These are phyloP conservation scores for Trichonephila clavipes DNA, from an alignment of 1,140 invertebrate species.

Conservation along the genomic window DNA sequence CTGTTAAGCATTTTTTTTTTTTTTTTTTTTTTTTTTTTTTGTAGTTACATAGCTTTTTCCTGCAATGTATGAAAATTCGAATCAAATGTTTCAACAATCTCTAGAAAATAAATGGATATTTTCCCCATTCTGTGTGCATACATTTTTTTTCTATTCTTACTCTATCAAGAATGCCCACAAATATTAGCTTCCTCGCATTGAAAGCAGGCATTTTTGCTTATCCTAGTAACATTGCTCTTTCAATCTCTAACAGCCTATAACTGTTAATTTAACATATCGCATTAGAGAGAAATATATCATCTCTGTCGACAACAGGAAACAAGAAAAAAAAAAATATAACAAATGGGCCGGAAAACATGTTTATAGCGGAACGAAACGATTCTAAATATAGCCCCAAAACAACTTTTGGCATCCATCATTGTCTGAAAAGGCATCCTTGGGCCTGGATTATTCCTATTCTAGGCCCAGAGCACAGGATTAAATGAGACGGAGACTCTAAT, in stretches of 20 bases:
- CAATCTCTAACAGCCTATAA: background rate
- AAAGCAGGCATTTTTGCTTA: too few relatives aligned
- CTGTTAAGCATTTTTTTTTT: too few relatives aligned
- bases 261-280: background rate
- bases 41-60: too few relatives aligned
- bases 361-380: constrained; percentile 24
- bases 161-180: too few relatives aligned
- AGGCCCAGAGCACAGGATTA: constrained; percentile 8
- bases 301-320: background rate
- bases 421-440: constrained; percentile 42
- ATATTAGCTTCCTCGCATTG: too few relatives aligned
- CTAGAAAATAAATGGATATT: too few relatives aligned
- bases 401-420: constrained; percentile 60
- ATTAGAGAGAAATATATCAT: background rate
- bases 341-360: background rate
- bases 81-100: too few relatives aligned
- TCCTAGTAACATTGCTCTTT: background rate
- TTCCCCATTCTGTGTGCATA: too few relatives aligned
- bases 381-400: constrained; percentile 31
- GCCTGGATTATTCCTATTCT: constrained; percentile 48
- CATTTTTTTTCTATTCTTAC: too few relatives aligned
- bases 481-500: constrained; percentile 29
- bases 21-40: too few relatives aligned
- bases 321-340: background rate
- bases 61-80: too few relatives aligned